These are phyloP conservation scores for Pasiphila rectangulata DNA, from an alignment of 2,888 invertebrate genomes.

Conservation along the genomic window DNA sequence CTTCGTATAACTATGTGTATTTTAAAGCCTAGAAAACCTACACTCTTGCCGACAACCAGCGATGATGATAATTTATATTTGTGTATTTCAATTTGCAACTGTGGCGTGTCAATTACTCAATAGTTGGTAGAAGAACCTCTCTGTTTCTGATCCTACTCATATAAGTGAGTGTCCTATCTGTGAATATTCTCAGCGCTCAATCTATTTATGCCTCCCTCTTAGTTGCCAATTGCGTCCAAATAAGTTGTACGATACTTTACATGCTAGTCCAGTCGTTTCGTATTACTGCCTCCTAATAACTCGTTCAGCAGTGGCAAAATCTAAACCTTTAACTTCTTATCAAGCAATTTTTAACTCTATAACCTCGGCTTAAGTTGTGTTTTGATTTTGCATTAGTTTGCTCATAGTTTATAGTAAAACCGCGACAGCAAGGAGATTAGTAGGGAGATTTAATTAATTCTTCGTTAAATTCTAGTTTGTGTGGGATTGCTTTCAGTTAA, in stretches of 20 bases:
- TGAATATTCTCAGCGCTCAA: background rate
- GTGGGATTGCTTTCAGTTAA: slow-evolving; percentile 10
- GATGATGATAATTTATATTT: no score
- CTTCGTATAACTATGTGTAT: no score
- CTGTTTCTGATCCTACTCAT: no score
- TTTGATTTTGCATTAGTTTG: background rate
- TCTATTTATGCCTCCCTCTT: slow-evolving; percentile 25
- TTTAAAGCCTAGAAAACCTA: background rate
- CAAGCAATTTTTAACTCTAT: slow-evolving; percentile 3
- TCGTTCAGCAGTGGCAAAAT: slow-evolving; percentile 1
- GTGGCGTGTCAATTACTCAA: no score
- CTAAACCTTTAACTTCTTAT: background rate
- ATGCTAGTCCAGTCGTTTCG: slow-evolving; percentile 9
- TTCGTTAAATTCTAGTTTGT: slow-evolving; percentile 14
- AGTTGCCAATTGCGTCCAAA: slow-evolving; percentile 37
- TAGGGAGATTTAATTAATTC: slow-evolving; percentile 17
- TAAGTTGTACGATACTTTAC: slow-evolving; percentile 29
- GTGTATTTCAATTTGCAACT: no score
- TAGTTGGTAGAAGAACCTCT: no score
- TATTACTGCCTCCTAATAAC: slow-evolving; percentile 11
- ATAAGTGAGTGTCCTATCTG: slow-evolving; percentile 24
- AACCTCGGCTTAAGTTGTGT: background rate
- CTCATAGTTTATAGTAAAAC: slow-evolving; percentile 9
- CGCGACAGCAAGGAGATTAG: slow-evolving; percentile 15
- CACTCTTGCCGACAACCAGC: no score